Percentiles rank a stretch among this genome's conserved stretches.
phyloP scores from a whole-genome alignment of 2,888 invertebrate genomes.

The Smittia sp. region DNA sequence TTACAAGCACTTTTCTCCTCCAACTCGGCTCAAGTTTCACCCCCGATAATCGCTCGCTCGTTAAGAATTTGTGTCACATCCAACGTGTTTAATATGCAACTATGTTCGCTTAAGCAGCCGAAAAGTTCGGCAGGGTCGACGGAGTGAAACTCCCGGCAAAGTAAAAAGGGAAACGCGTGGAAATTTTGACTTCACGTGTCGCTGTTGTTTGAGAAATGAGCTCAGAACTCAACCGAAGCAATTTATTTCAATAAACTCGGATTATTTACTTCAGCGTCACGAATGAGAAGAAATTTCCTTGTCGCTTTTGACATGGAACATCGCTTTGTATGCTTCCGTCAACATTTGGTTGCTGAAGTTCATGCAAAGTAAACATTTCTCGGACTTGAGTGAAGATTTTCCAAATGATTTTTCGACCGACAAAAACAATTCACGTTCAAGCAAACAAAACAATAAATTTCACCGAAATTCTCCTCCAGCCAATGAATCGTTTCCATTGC shows the following conservation, averaged over 20 bases:
- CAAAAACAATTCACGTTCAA: too few species aligned
- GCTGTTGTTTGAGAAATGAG: not conserved
- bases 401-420: too few species aligned
- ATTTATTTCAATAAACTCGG: too few species aligned
- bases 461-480: too few species aligned
- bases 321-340: not conserved
- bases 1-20: not conserved
- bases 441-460: too few species aligned
- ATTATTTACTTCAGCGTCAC: too few species aligned
- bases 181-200: too few species aligned
- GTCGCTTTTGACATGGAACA: not conserved
- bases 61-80: slow-evolving; percentile 23
- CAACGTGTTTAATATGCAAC: slow-evolving; percentile 12
- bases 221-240: not conserved
- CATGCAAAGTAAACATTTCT: too few species aligned
- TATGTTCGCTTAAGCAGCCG: not conserved
- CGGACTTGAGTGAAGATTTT: too few species aligned
- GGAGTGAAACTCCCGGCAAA: not conserved
- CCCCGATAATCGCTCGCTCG: not conserved
- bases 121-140: not conserved
- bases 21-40: not conserved
- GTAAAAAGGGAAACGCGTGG: too few species aligned
- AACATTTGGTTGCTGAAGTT: not conserved
- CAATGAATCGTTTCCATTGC: too few species aligned
- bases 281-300: too few species aligned